Base-by-base conservation (phyloP, 2,888 invertebrate species). In the Acronicta alni region DNA sequence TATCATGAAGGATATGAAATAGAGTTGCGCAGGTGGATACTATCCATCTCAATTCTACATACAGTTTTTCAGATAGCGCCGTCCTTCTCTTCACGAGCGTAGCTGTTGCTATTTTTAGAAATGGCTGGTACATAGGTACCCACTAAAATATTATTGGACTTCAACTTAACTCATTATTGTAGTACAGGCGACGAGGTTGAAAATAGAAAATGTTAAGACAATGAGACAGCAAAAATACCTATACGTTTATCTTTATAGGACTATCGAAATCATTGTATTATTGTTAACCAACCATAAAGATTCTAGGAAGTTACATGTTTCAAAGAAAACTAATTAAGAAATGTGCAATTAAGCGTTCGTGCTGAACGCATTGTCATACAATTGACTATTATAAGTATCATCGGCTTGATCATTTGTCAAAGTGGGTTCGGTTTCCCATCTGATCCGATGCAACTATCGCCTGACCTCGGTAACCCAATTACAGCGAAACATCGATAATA, bases 91-190 rank as follows among this genome's bases (percentile, higher is more conserved):
- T 7, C 32, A 67, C 60, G 81, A 81, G 75, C 81, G 84, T 76
- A 83, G 84, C 82, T 85, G 73, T 46, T 72, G 79, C 86, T 88
- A 87, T 85, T 83, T 87, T 83, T 86, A 86, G 87, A 81, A 55
- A 47, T 63, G 75, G 62, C 79, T 75, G 75, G 75, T 72, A 72
- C 62, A 65, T 58, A n/a, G n/a, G n/a, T n/a, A 57, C 57, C 53
- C 30, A 46, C 47, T 66, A 54, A 56, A 69, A 58, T 68, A 70
- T 72, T 72, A 77, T 66, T 68, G 57, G 26, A 57, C 16, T 58
- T 55, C 39, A 59, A 67, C 45, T 61, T 66, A 58, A 51, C 30
- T 59, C 53, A 57, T 54, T 52, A 58, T 64, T 67, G 38, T 57
- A 46, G 20, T 44, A 59, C 17, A 49, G 35, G 49, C 53, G 18